Base-by-base conservation (phyloP, 1,140 invertebrate species). In the Drosophila suzukii region DNA sequence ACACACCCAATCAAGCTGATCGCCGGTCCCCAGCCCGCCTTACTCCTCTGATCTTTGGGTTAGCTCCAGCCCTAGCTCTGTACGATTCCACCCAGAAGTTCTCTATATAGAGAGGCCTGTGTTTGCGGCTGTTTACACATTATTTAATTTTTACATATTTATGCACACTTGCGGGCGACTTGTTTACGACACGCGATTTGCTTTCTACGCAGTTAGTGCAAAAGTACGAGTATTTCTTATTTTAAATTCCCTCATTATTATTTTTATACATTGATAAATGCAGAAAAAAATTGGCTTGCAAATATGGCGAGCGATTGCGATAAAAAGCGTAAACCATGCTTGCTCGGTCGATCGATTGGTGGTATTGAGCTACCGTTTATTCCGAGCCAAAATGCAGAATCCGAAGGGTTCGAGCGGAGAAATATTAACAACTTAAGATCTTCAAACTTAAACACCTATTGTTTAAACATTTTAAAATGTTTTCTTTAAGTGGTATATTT, bases 181-280 rank as follows among this genome's bases (percentile, higher is more conserved):
- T 88, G 68, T 88, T 85, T 88, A 85, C 83, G 82, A 88, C 78
- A 72, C 54, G 70, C 82, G 70, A 88, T 85, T 88, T 75, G 75
- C 79, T 57, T 88, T 85, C 78, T 85, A 85, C 82, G 82, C 82
- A 88, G 82, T 85, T 85, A 43, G 54, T 61, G 68, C 78, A 77
- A 71, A 78, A 75, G 61, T 67, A 46, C 59, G 34, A 38, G 59
- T 63, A 61, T 76, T 73, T 72, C 39, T 60, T 73, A 54, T 58
- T 49, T 57, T 30, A 13, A 47, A 46, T 70, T 70, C 50, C 27
- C 36, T 41, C 27, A 36, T 58, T 72, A 71, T 67, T 67, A 38
- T 76, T 79, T 81, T 68, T 81, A 78, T 75, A 62, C 46, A 66
- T 77, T 81, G 77, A 85, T 84, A 85, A 81, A 84, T 67, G 56